Percentiles rank a stretch among this genome's conserved stretches.
These are phyloP conservation scores for Zaprionus gabonicus DNA, from an alignment of 1,140 invertebrate species.

Conservation along the genomic window DNA sequence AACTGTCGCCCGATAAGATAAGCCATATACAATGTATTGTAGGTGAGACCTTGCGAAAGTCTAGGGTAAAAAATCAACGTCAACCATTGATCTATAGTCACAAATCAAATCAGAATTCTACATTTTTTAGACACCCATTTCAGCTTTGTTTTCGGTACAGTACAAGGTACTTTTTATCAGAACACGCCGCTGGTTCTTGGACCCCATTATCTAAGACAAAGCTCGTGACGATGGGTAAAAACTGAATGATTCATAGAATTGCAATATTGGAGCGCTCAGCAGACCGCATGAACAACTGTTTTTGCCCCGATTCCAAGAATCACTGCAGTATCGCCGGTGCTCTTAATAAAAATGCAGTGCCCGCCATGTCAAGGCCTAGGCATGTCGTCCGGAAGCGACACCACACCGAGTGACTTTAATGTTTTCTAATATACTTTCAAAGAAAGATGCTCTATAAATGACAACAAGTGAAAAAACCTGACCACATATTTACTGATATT, in stretches of 20 bases:
- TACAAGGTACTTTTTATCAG: slow-evolving; percentile 20
- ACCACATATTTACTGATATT: no score
- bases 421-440: no score
- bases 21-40: no score
- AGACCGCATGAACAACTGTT: slow-evolving; percentile 33
- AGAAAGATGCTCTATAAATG: no score
- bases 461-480: no score
- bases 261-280: slow-evolving; percentile 7
- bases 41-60: neutral
- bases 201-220: slow-evolving; percentile 33
- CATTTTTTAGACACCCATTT: slow-evolving; percentile 4
- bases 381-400: slow-evolving; percentile 40
- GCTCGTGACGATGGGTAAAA: neutral
- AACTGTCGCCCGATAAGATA: neutral
- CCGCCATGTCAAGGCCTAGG: slow-evolving; percentile 34
- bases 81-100: neutral
- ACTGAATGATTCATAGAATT: slow-evolving; percentile 30
- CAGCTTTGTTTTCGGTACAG: slow-evolving; percentile 7
- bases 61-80: neutral
- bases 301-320: slow-evolving; percentile 37
- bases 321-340: slow-evolving; percentile 15
- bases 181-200: slow-evolving; percentile 9
- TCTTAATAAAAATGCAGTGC: slow-evolving; percentile 12
- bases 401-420: neutral
- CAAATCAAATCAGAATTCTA: neutral